These are phyloP conservation scores for Encarsia formosa DNA, from an alignment of 2,888 invertebrate genomes.

Conservation along the genomic window DNA sequence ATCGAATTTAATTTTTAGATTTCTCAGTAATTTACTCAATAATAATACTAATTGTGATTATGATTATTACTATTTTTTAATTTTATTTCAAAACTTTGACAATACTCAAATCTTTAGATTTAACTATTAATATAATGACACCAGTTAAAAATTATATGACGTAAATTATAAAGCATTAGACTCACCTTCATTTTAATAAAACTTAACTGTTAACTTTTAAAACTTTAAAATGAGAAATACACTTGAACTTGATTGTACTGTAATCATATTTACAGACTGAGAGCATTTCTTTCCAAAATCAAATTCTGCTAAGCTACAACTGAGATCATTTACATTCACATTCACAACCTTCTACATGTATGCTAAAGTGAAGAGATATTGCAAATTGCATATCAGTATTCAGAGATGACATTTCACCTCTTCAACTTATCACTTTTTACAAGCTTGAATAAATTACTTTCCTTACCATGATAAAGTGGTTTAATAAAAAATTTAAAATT, in stretches of 20 bases:
- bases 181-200: slow-evolving; percentile 25
- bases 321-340: slow-evolving; percentile 36
- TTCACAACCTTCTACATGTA: slow-evolving; percentile 24
- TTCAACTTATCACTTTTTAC: slow-evolving; percentile 16
- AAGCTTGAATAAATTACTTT: slow-evolving; percentile 13
- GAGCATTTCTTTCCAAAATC: slow-evolving; percentile 34
- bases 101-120: no score
- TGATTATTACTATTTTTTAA: no score
- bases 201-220: no score
- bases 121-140: no score
- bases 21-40: no score
- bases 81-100: no score
- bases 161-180: no score
- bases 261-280: slow-evolving; percentile 30
- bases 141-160: no score
- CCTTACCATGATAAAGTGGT: slow-evolving; percentile 6
- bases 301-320: slow-evolving; percentile 34
- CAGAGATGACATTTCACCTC: slow-evolving; percentile 42
- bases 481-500: slow-evolving; percentile 8
- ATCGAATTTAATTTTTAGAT: no score
- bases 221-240: no score
- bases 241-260: not conserved
- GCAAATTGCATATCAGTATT: slow-evolving; percentile 29
- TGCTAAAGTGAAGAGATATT: slow-evolving; percentile 33
- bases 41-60: no score